Conservation (phyloP, 2,797 vertebrate species). For the Falco concolor region DNA sequence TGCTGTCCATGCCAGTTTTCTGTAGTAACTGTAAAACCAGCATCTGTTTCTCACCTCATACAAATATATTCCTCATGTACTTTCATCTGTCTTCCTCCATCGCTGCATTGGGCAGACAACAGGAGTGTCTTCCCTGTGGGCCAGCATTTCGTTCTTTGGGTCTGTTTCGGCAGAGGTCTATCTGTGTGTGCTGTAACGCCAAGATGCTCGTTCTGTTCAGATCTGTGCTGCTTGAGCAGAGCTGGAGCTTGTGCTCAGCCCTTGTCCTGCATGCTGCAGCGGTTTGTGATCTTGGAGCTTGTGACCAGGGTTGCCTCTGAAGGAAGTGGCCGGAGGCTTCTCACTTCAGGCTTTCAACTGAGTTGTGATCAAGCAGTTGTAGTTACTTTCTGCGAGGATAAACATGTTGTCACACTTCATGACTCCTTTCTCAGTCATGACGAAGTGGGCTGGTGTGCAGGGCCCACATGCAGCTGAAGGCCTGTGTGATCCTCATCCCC, state of each 20-base stretch:
- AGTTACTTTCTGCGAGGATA: background rate
- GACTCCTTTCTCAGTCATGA: background rate
- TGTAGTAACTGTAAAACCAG: background rate
- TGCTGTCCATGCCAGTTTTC: background rate
- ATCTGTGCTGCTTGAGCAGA: background rate
- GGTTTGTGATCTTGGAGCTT: background rate
- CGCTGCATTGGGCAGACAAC: background rate
- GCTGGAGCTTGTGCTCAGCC: background rate
- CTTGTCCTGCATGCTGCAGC: background rate
- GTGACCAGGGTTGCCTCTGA: background rate
- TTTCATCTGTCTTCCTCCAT: background rate
- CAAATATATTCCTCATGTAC: background rate
- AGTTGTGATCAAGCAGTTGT: background rate
- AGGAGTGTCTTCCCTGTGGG: background rate
- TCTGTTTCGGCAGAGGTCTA: background rate
- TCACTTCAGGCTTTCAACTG: background rate
- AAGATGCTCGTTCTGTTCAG: background rate
- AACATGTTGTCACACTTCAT: background rate
- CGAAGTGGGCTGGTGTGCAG: background rate
- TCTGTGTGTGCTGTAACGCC: background rate
- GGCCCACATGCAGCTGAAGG: background rate
- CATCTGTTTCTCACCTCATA: background rate
- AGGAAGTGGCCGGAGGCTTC: background rate
- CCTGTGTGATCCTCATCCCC: background rate
- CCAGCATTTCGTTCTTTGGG: background rate